Base-by-base conservation (phyloP, 2,888 invertebrate species). In the Agrotis clavis region DNA sequence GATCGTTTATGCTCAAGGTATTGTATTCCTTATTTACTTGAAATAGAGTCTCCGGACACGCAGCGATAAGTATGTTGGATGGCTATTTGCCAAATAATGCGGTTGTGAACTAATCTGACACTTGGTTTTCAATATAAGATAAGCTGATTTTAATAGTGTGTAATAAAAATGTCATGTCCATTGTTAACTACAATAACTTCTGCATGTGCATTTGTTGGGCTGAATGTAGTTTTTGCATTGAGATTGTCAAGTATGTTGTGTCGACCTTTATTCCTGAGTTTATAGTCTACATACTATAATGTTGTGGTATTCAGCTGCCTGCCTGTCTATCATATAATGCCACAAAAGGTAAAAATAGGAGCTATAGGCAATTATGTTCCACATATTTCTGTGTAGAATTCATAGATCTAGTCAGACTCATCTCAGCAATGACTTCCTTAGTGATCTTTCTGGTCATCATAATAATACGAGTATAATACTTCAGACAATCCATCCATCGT, bases 21-120 rank as follows among this genome's bases (percentile, higher is more conserved):
- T 77, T 78, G 16, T 79, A 64, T 62, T 14, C 61, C 63, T 74
- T 65, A 68, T 7, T 2, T 0, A 0, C 0, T 70, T 66, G 30
- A 7, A 62, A 61, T 50, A 85, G 41, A 78, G 77, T 63, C 62
- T 62, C 51, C 13, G 0, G 9, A 45, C 53, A 48, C 30, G 54
- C 59, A 72, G 25, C 9, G 1, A n/a, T 54, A 71, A 62, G 51
- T 68, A 71, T 50, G 62, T 51, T 48, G 21, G 64, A 60, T 35
- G 7, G 72, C 68, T 83, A 74, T 89, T 89, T 89, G 90, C 83
- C 86, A 88, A 90, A 90, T 88, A 87, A 87, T 86, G 88, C 74
- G 89, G 91, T 89, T 85, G 88, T 81, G 81, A 82, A 88, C 89
- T 93, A 92, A 92, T 92, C 91, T 90, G 90, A 86, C 86, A 88